These are phyloP conservation scores for Podabrus alpinus DNA, from an alignment of 2,888 invertebrate species.

Conservation along the genomic window DNA sequence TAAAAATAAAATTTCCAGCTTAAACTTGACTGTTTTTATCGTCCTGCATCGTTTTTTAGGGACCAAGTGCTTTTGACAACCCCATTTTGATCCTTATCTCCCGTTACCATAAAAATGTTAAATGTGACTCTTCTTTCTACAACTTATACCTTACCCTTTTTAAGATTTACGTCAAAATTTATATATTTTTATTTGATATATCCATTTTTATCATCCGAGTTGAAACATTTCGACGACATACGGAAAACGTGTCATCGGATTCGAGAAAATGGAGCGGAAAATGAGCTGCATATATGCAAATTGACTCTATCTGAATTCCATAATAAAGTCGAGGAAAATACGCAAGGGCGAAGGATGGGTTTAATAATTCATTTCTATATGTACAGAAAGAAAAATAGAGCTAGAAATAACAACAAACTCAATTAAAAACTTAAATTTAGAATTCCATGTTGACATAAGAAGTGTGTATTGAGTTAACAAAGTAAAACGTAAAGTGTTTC, in stretches of 20 bases:
- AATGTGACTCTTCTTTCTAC: constrained; percentile 33
- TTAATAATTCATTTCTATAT: background rate
- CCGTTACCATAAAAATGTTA: constrained; percentile 43
- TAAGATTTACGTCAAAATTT: constrained; percentile 40
- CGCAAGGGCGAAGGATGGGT: too few relatives aligned
- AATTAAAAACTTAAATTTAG: background rate
- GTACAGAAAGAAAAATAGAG: background rate
- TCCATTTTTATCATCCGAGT: constrained; percentile 19
- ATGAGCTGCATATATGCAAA: background rate
- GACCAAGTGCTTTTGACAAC: constrained; percentile 41
- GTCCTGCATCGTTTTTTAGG: constrained; percentile 39
- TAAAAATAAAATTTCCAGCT: constrained; percentile 30
- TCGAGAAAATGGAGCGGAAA: background rate
- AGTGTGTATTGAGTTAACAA: background rate
- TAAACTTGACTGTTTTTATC: constrained; percentile 39
- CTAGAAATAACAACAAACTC: background rate
- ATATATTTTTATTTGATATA: constrained; percentile 34
- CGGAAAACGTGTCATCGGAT: background rate
- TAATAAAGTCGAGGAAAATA: background rate
- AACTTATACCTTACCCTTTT: constrained; percentile 33
- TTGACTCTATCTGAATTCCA: background rate
- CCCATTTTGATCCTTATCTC: constrained; percentile 43
- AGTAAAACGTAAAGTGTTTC: background rate
- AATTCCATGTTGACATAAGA: background rate
- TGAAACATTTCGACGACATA: background rate